Evolutionary conservation across 2,888 invertebrate species (phyloP).

Genomic region (Gastracanthus pulcherrimus): DNA sequence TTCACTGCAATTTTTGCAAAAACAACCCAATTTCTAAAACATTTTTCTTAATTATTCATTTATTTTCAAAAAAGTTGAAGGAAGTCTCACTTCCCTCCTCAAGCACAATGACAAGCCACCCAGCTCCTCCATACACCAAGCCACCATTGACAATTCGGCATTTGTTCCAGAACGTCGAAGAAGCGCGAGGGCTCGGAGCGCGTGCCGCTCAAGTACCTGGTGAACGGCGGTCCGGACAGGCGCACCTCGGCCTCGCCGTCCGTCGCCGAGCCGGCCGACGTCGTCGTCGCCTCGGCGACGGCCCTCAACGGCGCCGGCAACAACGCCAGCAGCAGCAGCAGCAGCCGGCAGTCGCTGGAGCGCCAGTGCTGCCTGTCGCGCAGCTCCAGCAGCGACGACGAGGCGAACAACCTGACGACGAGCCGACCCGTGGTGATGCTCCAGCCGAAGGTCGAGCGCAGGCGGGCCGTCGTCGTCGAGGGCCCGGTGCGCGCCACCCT

Average conservation of each 20-base stretch:
- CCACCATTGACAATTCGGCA: too few relatives aligned
- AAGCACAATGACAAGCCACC: too few relatives aligned
- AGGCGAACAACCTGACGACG: slow-evolving; percentile 65
- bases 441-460: slow-evolving; percentile 43
- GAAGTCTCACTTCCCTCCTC: too few relatives aligned
- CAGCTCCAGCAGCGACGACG: slow-evolving; percentile 55
- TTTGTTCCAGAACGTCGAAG: too few relatives aligned
- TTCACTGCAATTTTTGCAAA: too few relatives aligned
- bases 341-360: slow-evolving; percentile 8
- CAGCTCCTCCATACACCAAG: too few relatives aligned
- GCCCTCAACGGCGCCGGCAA: not conserved
- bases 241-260: slow-evolving; percentile 63
- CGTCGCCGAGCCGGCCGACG: slow-evolving; percentile 30
- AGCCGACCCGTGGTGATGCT: slow-evolving; percentile 60
- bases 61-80: too few relatives aligned
- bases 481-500: slow-evolving; percentile 44
- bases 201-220: slow-evolving; percentile 71
- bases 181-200: slow-evolving; percentile 63
- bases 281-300: not conserved
- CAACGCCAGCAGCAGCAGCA: not conserved
- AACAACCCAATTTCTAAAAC: too few relatives aligned
- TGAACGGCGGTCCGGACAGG: slow-evolving; percentile 73
- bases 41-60: too few relatives aligned
- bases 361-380: slow-evolving; percentile 32
- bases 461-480: slow-evolving; percentile 49